Conservation (phyloP, 2,888 invertebrate genomes). For the Ferrisia virgata region DNA sequence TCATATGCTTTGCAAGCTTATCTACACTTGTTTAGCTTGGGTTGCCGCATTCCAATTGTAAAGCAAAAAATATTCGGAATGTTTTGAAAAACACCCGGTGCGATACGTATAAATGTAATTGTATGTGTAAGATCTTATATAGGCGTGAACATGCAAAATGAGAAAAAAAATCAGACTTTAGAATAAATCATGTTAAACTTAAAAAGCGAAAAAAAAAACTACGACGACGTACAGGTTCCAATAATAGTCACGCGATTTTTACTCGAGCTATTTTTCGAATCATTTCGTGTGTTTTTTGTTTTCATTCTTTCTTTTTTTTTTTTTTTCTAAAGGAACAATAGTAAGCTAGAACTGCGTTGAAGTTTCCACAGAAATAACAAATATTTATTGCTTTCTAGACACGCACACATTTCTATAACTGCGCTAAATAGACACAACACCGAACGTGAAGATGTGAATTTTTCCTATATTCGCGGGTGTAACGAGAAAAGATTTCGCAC, state of each 20-base stretch:
- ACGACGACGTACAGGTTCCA: neutral
- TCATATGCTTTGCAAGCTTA: too few species aligned
- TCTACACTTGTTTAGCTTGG: too few species aligned
- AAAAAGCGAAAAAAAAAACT: neutral
- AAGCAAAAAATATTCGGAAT: too few species aligned
- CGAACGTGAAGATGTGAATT: neutral
- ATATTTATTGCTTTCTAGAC: neutral
- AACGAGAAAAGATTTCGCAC: neutral
- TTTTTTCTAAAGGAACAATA: neutral
- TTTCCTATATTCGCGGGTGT: neutral
- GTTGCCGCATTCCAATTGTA: too few species aligned
- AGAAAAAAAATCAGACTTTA: neutral
- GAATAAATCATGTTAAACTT: neutral
- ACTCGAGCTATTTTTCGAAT: neutral
- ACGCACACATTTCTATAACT: neutral
- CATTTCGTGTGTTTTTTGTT: neutral
- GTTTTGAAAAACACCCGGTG: too few species aligned
- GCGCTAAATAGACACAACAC: neutral
- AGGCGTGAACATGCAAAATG: neutral
- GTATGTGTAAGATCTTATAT: neutral
- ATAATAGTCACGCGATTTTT: constrained; percentile 1
- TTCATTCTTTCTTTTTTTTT: too few species aligned
- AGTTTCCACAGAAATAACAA: neutral
- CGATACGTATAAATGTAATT: too few species aligned
- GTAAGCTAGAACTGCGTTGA: neutral